Base-by-base conservation (phyloP, 2,797 vertebrate genomes). In the Sebastes aleutianus region DNA sequence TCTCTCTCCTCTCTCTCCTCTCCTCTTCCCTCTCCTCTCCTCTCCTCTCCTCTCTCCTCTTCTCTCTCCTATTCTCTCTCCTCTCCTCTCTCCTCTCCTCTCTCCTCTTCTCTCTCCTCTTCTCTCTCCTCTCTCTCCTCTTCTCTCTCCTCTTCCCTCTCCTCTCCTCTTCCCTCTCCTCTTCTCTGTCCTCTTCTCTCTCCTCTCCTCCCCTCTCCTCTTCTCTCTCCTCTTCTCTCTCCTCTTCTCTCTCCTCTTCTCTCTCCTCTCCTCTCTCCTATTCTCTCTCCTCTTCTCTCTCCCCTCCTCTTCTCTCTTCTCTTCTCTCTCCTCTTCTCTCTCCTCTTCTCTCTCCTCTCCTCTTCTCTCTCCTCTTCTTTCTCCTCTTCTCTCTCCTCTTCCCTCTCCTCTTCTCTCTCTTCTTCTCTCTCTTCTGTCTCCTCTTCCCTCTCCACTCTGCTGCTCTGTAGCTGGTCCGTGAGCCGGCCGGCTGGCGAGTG, bases 151-250 rank as follows among this genome's bases (percentile, higher is more conserved):
- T 6, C 26, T 27, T 6, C 1, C 2, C 5, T 6, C 5, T 6
- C 5, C 5, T 6, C 26, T 27, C 26, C n/a, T 31, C 29, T 31
- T 2, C 31, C 8, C 31, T 1, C 31, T 31, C 29, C 6, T 8
- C 7, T 1, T 0, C 27, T 2, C 6, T n/a, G n/a, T 2, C 2
- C 6, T 7, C 2, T 7, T n/a, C n/a, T n/a, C n/a, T n/a, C n/a
- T n/a, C n/a, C n/a, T n/a, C n/a, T n/a, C n/a, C n/a, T n/a, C n/a
- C n/a, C n/a, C n/a, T n/a, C 3, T 8, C 8, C 8, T 3, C 3
- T 8, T 0, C 0, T 0, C 2, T 1, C 1, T 3, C 8, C 31
- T 8, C 31, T 8, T 0, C 31, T 1, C 3, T 32, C 2, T 3
- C 3, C 1, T 32, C 32, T 32, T 0, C 8, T 0, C 3, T 1